These are phyloP conservation scores for Trissolcus basalis DNA, from an alignment of 1,140 invertebrate species.

Conservation along the genomic window DNA sequence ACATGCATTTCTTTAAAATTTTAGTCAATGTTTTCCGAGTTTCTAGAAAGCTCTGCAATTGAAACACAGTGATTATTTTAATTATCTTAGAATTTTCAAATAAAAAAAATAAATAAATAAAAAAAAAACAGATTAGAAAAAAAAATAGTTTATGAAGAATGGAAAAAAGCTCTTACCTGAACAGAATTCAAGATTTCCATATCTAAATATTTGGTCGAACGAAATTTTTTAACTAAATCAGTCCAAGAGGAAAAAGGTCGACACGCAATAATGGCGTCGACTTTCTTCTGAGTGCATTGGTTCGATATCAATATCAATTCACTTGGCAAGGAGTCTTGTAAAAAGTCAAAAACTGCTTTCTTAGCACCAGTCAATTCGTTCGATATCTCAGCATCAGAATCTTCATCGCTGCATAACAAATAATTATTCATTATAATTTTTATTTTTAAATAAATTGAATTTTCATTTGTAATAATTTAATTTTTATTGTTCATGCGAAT, in stretches of 20 bases:
- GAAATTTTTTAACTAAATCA: conserved; percentile 84
- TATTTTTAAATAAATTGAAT: too few relatives aligned
- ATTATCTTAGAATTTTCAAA: too few relatives aligned
- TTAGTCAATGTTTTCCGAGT: conserved; percentile 81
- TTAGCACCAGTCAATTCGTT: conserved; percentile 82
- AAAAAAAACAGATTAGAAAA: conserved; percentile 8
- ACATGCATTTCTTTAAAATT: conserved; percentile 86
- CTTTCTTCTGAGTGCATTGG: conserved; percentile 85
- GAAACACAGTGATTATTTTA: too few relatives aligned
- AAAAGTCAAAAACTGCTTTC: conserved; percentile 85
- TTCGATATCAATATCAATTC: conserved; percentile 81
- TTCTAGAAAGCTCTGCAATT: conserved; percentile 77
- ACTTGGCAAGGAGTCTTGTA: conserved; percentile 80
- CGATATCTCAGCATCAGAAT: conserved; percentile 84
- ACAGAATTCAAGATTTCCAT: conserved; percentile 84
- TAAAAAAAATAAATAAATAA: too few relatives aligned
- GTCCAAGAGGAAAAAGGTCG: conserved; percentile 85
- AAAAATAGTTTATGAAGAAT: not conserved
- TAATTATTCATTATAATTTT: not conserved
- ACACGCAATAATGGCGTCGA: conserved; percentile 80
- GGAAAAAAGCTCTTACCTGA: conserved; percentile 74
- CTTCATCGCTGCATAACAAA: conserved; percentile 79
- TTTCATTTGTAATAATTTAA: too few relatives aligned
- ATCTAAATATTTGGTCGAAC: conserved; percentile 80
- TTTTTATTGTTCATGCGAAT: too few relatives aligned